Base-by-base conservation (phyloP, 2,888 invertebrate species). In the Meiosimyza decipiens region DNA sequence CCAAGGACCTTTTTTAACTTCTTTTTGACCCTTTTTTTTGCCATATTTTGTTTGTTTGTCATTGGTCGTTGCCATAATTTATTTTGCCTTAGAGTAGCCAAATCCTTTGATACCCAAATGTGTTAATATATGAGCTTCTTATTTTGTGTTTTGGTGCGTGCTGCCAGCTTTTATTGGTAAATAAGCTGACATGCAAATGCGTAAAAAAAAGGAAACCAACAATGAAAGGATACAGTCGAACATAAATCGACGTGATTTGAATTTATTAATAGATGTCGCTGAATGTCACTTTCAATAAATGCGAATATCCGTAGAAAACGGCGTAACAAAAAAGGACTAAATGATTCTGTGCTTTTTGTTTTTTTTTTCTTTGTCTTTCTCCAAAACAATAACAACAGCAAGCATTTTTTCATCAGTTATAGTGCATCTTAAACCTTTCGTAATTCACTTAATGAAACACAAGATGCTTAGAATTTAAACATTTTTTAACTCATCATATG, bases 181-280 rank as follows among this genome's bases (percentile, higher is more conserved):
- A 52, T 54, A 50, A 60, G 62, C 54, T 15, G 62, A 54, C 54
- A 72, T 60, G 55, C 50, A 72, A 72, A 68, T 68, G 60, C 52
- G 40, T 12, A 47, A 54, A 68, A 62, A 50, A 72, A 63, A 47
- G 3, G 16, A 28, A n/a, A 63, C 40, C 33, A 63, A 16, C 16
- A 11, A 49, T 49, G 3, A 63, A 3, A 63, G 40, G 40, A 40
- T 9, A 40, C 40, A 40, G 40, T 40, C 40, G 40, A 9, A 63
- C 16, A 15, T 9, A 40, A n/a, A 55, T 40, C 62, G 68, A 54
- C 72, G 63, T 72, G 72, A 51, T 72, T 64, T 13, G 68, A 72
- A 72, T 72, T 72, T 63, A 72, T 72, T 63, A 72, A 63, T 54
- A 57, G 72, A 28, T 4, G 49, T 13, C 64, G 18, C 47, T 63